A percentile compares a stretch with the other conserved stretches of the same genome.
phyloP scores from a whole-genome alignment of 1,140 invertebrate genomes.

The Eufriesea mexicana region DNA sequence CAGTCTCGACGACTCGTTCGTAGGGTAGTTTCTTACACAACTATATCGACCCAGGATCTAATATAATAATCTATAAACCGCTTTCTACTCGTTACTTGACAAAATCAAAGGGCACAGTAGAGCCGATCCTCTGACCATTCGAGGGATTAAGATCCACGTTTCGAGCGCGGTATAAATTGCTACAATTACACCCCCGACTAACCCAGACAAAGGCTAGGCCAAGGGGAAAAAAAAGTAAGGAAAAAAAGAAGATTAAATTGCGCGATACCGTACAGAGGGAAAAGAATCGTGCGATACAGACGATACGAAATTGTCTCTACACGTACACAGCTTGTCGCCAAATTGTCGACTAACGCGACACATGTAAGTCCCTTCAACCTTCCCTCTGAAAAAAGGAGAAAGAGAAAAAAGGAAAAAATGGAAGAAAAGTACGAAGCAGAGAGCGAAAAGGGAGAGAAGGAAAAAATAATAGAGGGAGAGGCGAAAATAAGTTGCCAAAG shows the following conservation, averaged over 20 bases:
- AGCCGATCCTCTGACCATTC: background rate
- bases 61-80: too few species aligned
- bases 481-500: slow-evolving; percentile 24
- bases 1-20: too few species aligned
- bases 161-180: background rate
- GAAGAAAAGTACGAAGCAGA: background rate
- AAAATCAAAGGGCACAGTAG: too few species aligned
- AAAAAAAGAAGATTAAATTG: background rate
- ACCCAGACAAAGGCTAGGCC: background rate
- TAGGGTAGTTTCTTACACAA: too few species aligned
- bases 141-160: background rate
- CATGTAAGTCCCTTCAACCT: background rate
- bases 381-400: background rate
- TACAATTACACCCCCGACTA: background rate
- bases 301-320: slow-evolving; percentile 9
- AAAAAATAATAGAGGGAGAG: background rate
- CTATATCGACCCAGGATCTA: too few species aligned
- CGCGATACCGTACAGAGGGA: background rate
- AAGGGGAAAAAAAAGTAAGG: background rate
- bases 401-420: background rate
- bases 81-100: too few species aligned
- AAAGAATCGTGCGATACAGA: background rate
- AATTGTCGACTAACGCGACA: slow-evolving; percentile 17
- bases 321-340: background rate
- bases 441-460: background rate